Conservation (phyloP, 2,797 vertebrate species). For the Sphenodon punctatus region DNA sequence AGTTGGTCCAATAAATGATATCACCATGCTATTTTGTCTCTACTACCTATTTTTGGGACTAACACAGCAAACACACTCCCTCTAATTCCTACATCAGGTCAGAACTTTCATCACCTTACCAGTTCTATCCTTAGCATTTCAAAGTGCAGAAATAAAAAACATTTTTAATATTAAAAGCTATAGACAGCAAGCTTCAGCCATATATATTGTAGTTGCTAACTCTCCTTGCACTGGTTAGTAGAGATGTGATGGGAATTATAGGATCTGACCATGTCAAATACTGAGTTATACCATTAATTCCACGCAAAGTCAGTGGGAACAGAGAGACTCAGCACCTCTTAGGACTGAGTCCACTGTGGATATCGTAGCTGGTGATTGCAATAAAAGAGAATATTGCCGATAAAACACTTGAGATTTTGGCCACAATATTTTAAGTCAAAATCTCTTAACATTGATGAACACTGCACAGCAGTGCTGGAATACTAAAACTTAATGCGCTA, state of each 20-base stretch:
- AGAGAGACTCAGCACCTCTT: slow-evolving; percentile 14
- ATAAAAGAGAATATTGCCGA: slow-evolving; percentile 22
- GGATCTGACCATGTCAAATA: not conserved
- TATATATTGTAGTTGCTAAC: not conserved
- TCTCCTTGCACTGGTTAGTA: not conserved
- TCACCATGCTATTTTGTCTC: too few relatives aligned
- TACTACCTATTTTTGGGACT: too few relatives aligned
- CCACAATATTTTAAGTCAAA: slow-evolving; percentile 14
- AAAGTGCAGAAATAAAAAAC: too few relatives aligned
- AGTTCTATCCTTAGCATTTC: too few relatives aligned
- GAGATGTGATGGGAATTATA: not conserved
- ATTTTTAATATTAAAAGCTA: too few relatives aligned
- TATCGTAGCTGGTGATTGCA: not conserved
- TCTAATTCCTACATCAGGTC: too few relatives aligned
- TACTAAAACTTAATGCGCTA: slow-evolving; percentile 2
- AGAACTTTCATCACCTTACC: too few relatives aligned
- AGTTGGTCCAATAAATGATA: too few relatives aligned
- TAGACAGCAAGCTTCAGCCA: too few relatives aligned
- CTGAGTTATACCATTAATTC: not conserved
- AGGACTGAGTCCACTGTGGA: slow-evolving; percentile 25
- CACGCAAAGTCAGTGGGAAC: not conserved
- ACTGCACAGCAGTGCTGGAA: slow-evolving; percentile 21
- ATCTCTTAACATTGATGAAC: slow-evolving; percentile 38
- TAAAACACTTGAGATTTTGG: slow-evolving; percentile 24
- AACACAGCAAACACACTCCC: too few relatives aligned